Evolutionary conservation across 2,797 vertebrate species (phyloP).

Genomic region (Parambassis ranga): DNA sequence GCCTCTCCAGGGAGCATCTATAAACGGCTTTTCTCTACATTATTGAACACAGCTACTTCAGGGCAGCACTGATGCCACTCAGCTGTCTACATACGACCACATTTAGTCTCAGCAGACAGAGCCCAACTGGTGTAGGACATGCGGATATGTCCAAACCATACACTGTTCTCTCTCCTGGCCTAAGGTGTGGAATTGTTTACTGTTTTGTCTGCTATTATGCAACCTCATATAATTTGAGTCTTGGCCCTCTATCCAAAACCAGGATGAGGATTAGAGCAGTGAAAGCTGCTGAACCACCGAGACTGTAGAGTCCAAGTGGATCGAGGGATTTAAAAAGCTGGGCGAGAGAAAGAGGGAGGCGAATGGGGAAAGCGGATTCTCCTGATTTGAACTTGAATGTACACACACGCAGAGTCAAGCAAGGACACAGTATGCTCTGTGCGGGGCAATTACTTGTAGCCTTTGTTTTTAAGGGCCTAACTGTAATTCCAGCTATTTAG

Average conservation of each 20-base stretch:
- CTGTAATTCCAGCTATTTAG: too few relatives aligned
- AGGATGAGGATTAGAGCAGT: constrained; percentile 47
- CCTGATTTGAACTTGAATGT: constrained; percentile 45
- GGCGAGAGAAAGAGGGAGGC: not conserved
- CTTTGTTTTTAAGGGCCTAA: not conserved
- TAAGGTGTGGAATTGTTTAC: constrained; percentile 6
- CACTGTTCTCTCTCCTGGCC: not conserved
- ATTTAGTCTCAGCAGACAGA: not conserved
- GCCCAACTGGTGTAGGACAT: not conserved
- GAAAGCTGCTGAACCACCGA: constrained; percentile 19
- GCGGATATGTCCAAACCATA: not conserved
- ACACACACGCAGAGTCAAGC: constrained; percentile 37
- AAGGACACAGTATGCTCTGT: constrained; percentile 25
- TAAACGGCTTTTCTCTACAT: constrained; percentile 52
- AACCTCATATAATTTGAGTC: constrained; percentile 43
- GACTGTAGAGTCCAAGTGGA: constrained; percentile 27
- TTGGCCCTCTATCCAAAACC: constrained; percentile 43
- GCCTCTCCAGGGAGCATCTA: constrained; percentile 3
- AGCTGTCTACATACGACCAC: too few relatives aligned
- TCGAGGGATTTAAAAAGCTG: constrained; percentile 15
- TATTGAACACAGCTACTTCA: constrained; percentile 27
- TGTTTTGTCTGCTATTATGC: constrained; percentile 22
- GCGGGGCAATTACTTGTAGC: not conserved
- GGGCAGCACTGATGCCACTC: not conserved
- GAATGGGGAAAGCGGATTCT: not conserved